Evolutionary conservation across 1,140 invertebrate genomes (phyloP), one percentile per base, ranked within the genome.

Genomic region (Megathymus violae): DNA sequence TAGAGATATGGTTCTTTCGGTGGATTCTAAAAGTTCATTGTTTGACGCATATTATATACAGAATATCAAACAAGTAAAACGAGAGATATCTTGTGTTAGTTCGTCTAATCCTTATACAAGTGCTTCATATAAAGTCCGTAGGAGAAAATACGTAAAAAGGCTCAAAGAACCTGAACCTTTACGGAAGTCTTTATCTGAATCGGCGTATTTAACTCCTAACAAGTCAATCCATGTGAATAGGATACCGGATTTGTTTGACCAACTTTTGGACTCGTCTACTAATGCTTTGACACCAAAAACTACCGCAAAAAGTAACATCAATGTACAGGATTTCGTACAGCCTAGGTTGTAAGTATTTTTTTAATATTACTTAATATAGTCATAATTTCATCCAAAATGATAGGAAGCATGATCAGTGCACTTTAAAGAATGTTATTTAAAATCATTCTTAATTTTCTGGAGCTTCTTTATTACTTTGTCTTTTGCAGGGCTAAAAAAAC

Each of bases 21-120:
- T 84, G 5, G 82, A 89, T 38, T 69, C 77, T 9, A 87, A 85
- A 66, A 75, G 71, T 62, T 85, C 86, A 4, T 66, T 72, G 51
- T 89, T 89, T 43, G 86, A 89, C 59, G 86, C 86, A 6, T 91
- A 80, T 80, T 91, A 85, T 41, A 91, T 87, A 51, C 72, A 85
- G 73, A 91, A 91, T 69, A 80, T 91, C 22, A 91, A 91, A 63
- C 81, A 85, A 78, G 82, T 79, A 25, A 89, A 88, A 52, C 74
- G 82, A 40, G 85, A 89, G 66, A 43, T 79, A 16, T 87, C 86
- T 60, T 81, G 64, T 65, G 59, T 85, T n/a, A 74, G 68, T n/a
- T 62, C 69, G 0, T 78, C 76, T 2, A 80, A 76, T 25, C 64
- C 69, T 44, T 66, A 77, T 13, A 74, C 69, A 43, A 38, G 54